Conservation (phyloP, 2,888 invertebrate species). For the Mechanitis mazaeus region DNA sequence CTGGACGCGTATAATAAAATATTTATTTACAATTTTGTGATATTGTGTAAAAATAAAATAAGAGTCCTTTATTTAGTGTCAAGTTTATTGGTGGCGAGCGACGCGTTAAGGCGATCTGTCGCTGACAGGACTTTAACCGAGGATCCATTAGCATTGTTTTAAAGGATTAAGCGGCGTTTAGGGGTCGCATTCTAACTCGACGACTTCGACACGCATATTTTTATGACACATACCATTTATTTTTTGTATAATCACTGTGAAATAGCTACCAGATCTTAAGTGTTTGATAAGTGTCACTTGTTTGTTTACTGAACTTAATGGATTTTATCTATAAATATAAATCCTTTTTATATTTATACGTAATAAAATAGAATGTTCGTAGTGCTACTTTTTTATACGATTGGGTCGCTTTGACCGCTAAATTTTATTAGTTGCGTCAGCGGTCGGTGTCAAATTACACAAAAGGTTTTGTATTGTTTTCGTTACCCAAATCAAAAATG, state of each 20-base stretch:
- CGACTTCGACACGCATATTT: slow-evolving; percentile 66
- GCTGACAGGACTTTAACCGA: slow-evolving; percentile 68
- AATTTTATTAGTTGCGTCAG: slow-evolving; percentile 46
- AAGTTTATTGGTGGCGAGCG: slow-evolving; percentile 70
- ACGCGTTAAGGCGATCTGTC: slow-evolving; percentile 68
- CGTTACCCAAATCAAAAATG: slow-evolving; percentile 62
- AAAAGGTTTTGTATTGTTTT: slow-evolving; percentile 68
- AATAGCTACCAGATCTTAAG: slow-evolving; percentile 63
- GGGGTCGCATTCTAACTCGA: slow-evolving; percentile 50
- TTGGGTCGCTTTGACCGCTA: slow-evolving; percentile 48
- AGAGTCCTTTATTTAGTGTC: slow-evolving; percentile 69
- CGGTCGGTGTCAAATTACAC: slow-evolving; percentile 65
- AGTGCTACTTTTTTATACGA: slow-evolving; percentile 26
- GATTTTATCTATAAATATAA: slow-evolving; percentile 17
- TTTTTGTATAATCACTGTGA: slow-evolving; percentile 62
- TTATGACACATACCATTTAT: slow-evolving; percentile 67
- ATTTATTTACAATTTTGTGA: slow-evolving; percentile 70
- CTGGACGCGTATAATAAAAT: slow-evolving; percentile 73
- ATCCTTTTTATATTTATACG: slow-evolving; percentile 5
- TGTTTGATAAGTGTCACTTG: slow-evolving; percentile 46
- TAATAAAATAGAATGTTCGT: slow-evolving; percentile 17
- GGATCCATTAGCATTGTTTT: slow-evolving; percentile 77
- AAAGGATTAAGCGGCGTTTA: slow-evolving; percentile 71
- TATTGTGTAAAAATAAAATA: slow-evolving; percentile 61
- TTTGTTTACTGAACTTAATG: slow-evolving; percentile 26